These are phyloP conservation scores for Acanthosepion esculentum DNA, from an alignment of 2,888 invertebrate species.

Conservation along the genomic window DNA sequence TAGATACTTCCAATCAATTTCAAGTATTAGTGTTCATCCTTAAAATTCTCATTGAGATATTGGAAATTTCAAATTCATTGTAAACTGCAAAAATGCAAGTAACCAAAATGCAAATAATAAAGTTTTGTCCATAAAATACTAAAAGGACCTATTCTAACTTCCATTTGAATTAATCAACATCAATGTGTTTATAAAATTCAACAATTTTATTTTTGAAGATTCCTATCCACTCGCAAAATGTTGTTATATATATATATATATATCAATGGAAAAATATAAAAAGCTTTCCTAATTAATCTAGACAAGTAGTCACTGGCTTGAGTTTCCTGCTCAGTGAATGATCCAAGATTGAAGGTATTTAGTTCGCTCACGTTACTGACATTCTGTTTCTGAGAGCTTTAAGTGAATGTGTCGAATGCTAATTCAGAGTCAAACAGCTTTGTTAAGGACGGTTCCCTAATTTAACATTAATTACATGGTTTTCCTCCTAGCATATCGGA, in stretches of 20 bases:
- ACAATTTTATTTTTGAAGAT: neutral
- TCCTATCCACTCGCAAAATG: neutral
- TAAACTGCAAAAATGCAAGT: no score
- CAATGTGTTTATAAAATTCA: no score
- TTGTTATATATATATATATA: neutral
- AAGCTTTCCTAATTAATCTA: neutral
- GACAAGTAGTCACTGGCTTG: neutral
- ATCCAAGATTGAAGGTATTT: neutral
- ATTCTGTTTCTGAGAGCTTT: neutral
- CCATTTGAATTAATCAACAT: no score
- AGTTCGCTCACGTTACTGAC: neutral
- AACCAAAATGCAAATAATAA: no score
- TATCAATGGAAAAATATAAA: neutral
- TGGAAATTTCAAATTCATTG: no score
- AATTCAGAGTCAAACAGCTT: neutral
- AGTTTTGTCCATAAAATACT: no score
- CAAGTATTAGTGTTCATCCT: no score
- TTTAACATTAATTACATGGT: neutral
- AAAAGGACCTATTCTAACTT: no score
- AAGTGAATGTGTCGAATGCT: neutral
- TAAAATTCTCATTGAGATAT: no score
- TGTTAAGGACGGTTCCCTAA: neutral
- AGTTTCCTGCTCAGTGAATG: neutral
- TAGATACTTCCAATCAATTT: no score
- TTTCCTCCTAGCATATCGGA: neutral